These are phyloP conservation scores for Phthorimaea operculella DNA, from an alignment of 1,140 invertebrate genomes.

Conservation along the genomic window DNA sequence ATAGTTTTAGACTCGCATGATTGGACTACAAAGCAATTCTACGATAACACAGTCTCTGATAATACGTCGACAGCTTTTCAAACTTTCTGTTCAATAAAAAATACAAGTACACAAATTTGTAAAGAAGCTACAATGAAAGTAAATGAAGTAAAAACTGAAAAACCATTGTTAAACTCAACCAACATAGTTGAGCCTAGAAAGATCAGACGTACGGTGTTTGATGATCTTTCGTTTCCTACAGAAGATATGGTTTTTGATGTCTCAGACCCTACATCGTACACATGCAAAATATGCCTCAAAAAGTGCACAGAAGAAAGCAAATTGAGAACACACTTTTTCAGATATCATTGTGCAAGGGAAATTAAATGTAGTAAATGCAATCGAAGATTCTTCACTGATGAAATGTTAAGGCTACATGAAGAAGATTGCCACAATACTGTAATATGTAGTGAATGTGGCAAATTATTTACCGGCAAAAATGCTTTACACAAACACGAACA, in stretches of 20 bases:
- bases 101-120: too few species aligned
- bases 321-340: slow-evolving; percentile 19
- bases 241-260: slow-evolving; percentile 11
- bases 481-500: slow-evolving; percentile 17
- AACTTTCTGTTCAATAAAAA: too few species aligned
- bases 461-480: slow-evolving; percentile 10
- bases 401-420: slow-evolving; percentile 11
- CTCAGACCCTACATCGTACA: slow-evolving; percentile 9
- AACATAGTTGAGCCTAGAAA: neutral
- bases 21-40: neutral
- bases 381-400: slow-evolving; percentile 13
- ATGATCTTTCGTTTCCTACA: neutral
- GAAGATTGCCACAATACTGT: slow-evolving; percentile 10
- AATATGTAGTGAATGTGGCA: slow-evolving; percentile 20
- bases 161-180: too few species aligned
- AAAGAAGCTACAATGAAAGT: too few species aligned
- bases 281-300: slow-evolving; percentile 19
- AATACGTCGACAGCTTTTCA: neutral
- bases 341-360: slow-evolving; percentile 19
- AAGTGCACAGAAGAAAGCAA: slow-evolving; percentile 7
- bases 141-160: too few species aligned
- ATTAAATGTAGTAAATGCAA: slow-evolving; percentile 18
- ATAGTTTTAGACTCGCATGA: neutral
- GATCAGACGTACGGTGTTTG: neutral
- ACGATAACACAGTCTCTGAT: neutral